Percentiles rank a stretch among this genome's conserved stretches.
Conservation (phyloP, 2,113 vertebrate genomes). For the Willisornis vidua region DNA sequence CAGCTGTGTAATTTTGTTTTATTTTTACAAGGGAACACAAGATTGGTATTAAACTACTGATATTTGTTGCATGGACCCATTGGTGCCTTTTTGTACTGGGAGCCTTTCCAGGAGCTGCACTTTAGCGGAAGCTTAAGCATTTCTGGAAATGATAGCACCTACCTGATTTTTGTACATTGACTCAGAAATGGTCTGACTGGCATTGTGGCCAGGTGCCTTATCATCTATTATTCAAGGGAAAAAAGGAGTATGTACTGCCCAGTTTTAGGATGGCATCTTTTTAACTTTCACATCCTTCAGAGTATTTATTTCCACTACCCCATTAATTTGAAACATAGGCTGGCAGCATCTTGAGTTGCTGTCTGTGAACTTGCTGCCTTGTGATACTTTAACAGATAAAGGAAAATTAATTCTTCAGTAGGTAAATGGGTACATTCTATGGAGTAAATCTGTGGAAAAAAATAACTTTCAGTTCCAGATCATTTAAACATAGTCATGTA, state of each 20-base stretch:
- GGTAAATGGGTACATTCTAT: not conserved
- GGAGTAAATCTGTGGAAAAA: not conserved
- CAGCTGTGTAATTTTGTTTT: not conserved
- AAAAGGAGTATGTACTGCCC: not conserved
- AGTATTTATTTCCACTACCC: not conserved
- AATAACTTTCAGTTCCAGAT: not conserved
- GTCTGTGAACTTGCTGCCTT: not conserved
- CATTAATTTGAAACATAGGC: not conserved
- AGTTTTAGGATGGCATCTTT: not conserved
- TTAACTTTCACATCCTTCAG: not conserved
- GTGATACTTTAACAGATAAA: not conserved
- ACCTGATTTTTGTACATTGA: not conserved
- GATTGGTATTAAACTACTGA: not conserved
- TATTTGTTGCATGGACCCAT: not conserved
- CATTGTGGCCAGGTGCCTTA: not conserved
- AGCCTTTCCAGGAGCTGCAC: not conserved
- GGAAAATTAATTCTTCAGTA: not conserved
- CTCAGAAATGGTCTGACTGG: not conserved
- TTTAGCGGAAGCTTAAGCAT: not conserved
- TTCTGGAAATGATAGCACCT: not conserved
- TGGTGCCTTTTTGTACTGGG: not conserved
- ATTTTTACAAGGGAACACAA: not conserved
- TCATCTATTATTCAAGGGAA: not conserved
- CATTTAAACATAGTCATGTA: not conserved
- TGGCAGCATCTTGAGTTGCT: not conserved